Base-by-base conservation (phyloP, 2,888 invertebrate genomes). In the Malthinus flaveolus region DNA sequence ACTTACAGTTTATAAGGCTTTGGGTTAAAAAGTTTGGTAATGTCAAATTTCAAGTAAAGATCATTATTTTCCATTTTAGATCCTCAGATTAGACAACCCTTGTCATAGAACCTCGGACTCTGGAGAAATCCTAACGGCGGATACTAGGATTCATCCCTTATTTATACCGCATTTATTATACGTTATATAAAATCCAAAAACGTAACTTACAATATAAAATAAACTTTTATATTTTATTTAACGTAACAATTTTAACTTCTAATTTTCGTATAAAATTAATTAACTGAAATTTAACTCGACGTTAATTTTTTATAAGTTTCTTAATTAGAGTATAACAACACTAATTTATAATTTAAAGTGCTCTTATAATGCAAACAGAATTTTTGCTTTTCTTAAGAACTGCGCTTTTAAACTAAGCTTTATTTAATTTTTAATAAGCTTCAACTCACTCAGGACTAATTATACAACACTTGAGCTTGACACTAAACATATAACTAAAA, bases 11-110 rank as follows among this genome's bases (percentile, higher is more conserved):
- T 46, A 15, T 11, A 35, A 34, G 13, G 42, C 32, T 12, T 33
- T 32, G 45, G 13, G 13, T 45, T 68, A 69, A 70, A 68, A 67
- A 57, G 67, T 68, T 69, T 69, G 70, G 70, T 70, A 69, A 66
- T 65, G 69, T 67, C 69, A 69, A 68, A 69, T 71, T 68, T 70
- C 69, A 69, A 71, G 68, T 66, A 68, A 66, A 52, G 52, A 52
- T 52, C 52, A 52, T 52, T 52, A 52, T 52, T 72, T 72, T 69
- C 69, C 70, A 69, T 72, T 72, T 69, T 68, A 70, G 63, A 58
- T 64, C 63, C 63, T 59, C 62, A 66, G 65, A 69, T 68, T 66
- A 65, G 61, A 60, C 52, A 60, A 65, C 63, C 65, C 64, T 64
- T 57, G 66, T 66, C 66, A 63, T 59, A 62, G 56, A 59, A 32